These are phyloP conservation scores for Cyanoderma ruficeps DNA, from an alignment of 2,113 vertebrate genomes.

Conservation along the genomic window DNA sequence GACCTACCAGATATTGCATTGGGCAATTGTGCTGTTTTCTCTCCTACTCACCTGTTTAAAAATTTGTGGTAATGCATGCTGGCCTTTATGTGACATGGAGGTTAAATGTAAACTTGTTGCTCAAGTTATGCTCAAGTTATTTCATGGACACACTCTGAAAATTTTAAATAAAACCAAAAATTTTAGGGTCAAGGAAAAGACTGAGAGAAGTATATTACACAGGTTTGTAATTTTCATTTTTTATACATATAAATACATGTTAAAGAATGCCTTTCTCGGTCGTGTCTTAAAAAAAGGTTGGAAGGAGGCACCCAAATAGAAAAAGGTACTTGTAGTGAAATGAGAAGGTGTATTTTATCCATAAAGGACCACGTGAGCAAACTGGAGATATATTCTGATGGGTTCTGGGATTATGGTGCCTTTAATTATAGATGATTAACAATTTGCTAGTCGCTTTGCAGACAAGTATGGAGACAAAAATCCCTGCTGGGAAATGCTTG, in stretches of 20 bases:
- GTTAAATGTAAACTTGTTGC: not conserved
- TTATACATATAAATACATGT: not conserved
- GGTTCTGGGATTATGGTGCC: not conserved
- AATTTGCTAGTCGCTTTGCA: conserved; percentile 31
- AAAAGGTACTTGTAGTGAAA: not conserved
- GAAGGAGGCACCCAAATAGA: not conserved
- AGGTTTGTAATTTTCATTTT: not conserved
- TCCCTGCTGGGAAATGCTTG: not conserved
- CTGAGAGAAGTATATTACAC: not conserved
- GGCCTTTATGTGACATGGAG: not conserved
- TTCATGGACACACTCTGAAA: not conserved
- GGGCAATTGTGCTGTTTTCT: not conserved
- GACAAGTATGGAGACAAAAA: not conserved
- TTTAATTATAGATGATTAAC: conserved; percentile 49
- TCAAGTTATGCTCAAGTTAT: not conserved
- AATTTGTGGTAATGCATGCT: not conserved
- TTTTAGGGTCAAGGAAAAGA: not conserved
- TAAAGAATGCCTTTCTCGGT: not conserved
- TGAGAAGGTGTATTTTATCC: not conserved
- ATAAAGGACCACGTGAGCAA: not conserved
- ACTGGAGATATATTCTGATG: not conserved
- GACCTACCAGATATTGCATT: rapidly evolving
- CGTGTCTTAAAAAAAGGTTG: not conserved
- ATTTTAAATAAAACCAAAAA: not conserved
- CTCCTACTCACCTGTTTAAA: not conserved